Conservation (phyloP, 2,113 vertebrate genomes). For the Pterocles orientalis region DNA sequence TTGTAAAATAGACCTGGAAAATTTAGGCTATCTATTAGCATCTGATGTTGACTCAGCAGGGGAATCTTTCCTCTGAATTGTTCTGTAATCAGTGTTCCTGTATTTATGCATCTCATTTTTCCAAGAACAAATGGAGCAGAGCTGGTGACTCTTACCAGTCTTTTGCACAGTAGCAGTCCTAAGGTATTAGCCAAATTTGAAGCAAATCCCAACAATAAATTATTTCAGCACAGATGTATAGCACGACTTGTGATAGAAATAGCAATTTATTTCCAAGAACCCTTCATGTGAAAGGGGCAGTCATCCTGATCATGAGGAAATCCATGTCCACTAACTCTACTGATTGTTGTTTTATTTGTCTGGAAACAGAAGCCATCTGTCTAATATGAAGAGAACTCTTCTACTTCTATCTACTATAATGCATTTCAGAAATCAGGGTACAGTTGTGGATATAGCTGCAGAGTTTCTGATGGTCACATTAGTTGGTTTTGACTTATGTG, state of each 20-base stretch:
- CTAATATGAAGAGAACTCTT: not conserved
- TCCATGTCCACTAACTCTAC: not conserved
- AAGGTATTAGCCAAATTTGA: constrained; percentile 7
- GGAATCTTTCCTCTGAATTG: constrained; percentile 50
- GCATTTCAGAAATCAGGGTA: not conserved
- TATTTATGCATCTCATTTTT: constrained; percentile 69
- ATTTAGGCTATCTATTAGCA: constrained; percentile 40
- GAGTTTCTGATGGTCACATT: not conserved
- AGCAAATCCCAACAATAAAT: not conserved
- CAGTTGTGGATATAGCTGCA: not conserved
- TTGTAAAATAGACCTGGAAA: not conserved
- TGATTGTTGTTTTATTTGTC: not conserved
- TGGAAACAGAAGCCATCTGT: not conserved
- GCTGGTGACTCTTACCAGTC: not conserved
- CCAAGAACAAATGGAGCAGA: constrained; percentile 22
- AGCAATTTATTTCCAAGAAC: not conserved
- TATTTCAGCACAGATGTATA: not conserved
- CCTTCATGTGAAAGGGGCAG: not conserved
- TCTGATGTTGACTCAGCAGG: constrained; percentile 66
- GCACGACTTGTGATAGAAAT: not conserved
- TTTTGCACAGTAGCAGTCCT: not conserved
- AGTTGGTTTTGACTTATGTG: not conserved
- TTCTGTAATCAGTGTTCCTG: constrained; percentile 50
- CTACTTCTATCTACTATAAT: not conserved
- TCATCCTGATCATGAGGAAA: not conserved